Evolutionary conservation across 1,140 invertebrate genomes (phyloP), one percentile per base, ranked within the genome.

Genomic region (Drosophila pectinifera): DNA sequence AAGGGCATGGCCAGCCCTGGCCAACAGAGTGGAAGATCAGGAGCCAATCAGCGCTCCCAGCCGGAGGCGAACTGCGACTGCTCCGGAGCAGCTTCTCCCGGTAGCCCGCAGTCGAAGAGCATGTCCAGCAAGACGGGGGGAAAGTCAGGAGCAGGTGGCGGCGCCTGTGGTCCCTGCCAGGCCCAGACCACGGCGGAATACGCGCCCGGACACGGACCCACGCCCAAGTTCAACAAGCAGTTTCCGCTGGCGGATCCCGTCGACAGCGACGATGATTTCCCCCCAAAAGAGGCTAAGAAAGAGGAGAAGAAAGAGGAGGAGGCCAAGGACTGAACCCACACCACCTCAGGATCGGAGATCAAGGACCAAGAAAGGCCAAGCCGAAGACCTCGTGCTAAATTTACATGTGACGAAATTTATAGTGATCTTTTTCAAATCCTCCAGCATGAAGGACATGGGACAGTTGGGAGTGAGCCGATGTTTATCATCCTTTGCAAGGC

Each of bases 221-320:
- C 14, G 2, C 58, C 65, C 11, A 24, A 14, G 1, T 38, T n/a
- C 16, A 58, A 28, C 22, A 73, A 73, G 18, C 46, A 59, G 48
- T 73, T 73, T 5, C 64, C 69, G 0, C 24, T 73, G 24, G 14
- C 38, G 7, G 68, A 72, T 72, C 36, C 43, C 16, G 34, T 5
- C 8, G 22, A 2, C 22, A 18, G 10, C 22, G 22, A 22, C 22
- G n/a, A n/a, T n/a, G n/a, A n/a, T n/a, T n/a, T n/a, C n/a, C n/a
- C n/a, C n/a, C n/a, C n/a, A n/a, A n/a, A n/a, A n/a, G n/a, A n/a
- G n/a, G n/a, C n/a, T n/a, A n/a, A n/a, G n/a, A n/a, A n/a, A n/a
- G n/a, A n/a, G n/a, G n/a, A n/a, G n/a, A n/a, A n/a, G n/a, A n/a
- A 39, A 10, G 7, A 67, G 11, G 16, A 38, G 13, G 13, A 14